Conservation (phyloP, 2,113 vertebrate species). For the Sardina pilchardus region DNA sequence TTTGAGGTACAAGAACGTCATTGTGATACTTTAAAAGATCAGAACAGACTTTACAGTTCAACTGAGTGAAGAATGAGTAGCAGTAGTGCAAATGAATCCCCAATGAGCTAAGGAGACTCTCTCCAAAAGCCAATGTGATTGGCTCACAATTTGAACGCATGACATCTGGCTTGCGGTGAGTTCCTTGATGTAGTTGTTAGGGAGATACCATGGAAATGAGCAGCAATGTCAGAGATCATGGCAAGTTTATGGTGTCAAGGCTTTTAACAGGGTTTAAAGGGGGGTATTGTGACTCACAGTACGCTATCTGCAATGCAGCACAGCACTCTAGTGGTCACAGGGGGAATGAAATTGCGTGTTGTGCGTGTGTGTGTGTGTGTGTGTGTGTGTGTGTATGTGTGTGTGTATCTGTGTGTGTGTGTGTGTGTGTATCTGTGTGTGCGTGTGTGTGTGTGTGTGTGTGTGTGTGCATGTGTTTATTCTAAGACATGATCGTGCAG, state of each 20-base stretch:
- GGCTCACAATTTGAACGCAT: background rate
- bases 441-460: background rate
- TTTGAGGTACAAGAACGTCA: too few species aligned
- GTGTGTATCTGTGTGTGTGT: slow-evolving; percentile 22
- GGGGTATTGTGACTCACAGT: slow-evolving; percentile 32
- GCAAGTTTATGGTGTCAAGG: background rate
- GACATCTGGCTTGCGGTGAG: background rate
- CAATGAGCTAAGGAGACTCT: background rate
- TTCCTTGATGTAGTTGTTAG: background rate
- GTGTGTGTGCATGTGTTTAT: background rate
- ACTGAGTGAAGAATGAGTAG: too few species aligned
- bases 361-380: slow-evolving; percentile 32
- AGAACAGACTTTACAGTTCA: too few species aligned
- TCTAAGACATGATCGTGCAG: background rate
- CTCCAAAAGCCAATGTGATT: too few species aligned
- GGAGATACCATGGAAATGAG: background rate
- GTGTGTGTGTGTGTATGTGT: slow-evolving; percentile 32
- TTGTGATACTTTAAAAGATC: too few species aligned
- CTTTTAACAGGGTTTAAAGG: background rate
- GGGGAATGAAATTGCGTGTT: slow-evolving; percentile 56
- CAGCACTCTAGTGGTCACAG: slow-evolving; percentile 79
- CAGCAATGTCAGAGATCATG: background rate
- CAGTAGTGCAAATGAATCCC: background rate
- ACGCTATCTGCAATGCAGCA: slow-evolving; percentile 71
- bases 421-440: slow-evolving; percentile 23